Evolutionary conservation across 2,888 invertebrate genomes (phyloP), one percentile per base, ranked within the genome.

Genomic region (Oasisia sp.): DNA sequence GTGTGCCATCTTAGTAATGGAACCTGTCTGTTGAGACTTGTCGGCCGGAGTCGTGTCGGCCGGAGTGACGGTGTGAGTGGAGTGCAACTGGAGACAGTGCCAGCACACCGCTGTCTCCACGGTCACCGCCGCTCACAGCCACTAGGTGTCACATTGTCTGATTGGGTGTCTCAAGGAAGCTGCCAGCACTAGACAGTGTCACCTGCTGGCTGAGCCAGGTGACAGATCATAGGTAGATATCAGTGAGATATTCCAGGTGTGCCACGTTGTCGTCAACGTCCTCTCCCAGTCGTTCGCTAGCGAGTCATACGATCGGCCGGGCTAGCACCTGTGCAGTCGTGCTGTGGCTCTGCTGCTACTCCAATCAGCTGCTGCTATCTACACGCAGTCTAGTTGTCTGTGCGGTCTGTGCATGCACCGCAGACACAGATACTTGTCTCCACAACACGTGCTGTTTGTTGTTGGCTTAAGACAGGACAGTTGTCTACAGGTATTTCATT

Each of bases 81-180:
- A 19, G 19, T 74, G 74, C 74, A 74, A 74, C 74, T 74, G 74
- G 74, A 74, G 74, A 74, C 74, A 74, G 74, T 74, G 74, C 27
- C 74, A 74, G 0, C 19, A 74, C 74, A 74, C 74, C 19, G 14
- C 27, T 74, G 5, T 50, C 50, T 38, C 50, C 27, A 19, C 27
- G 27, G 74, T 27, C 74, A 74, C 74, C 27, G 27, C 74, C 27
- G 7, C 74, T 27, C 74, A 27, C 27, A 74, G 27, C 74, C 74
- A 27, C n/a, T 27, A 74, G 74, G 74, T 74, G 74, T 74, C 19
- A 74, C 74, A 74, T 74, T 74, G 74, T 74, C 74, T 74, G 74
- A 74, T 74, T 74, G 74, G 74, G 74, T 74, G 74, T 74, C 74
- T 74, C 74, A 74, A 74, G 74, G 74, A 74, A 74, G 74, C 74